Percentiles rank a stretch among this genome's conserved stretches.
Conservation (phyloP, 2,888 invertebrate species). For the Leptopilina myrica region DNA sequence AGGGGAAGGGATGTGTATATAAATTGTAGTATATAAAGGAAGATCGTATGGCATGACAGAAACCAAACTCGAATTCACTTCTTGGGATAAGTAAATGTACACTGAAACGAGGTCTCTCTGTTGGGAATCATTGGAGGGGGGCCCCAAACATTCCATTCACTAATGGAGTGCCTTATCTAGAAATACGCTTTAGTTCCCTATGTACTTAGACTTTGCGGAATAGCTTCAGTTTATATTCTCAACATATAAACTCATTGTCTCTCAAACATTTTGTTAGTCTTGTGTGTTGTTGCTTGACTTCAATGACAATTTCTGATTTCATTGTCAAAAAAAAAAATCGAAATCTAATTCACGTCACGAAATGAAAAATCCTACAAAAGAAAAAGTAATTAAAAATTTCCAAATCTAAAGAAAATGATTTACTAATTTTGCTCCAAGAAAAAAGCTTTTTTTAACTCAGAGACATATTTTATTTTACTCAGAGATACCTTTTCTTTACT, state of each 20-base stretch:
- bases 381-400: no score
- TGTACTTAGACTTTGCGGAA: conserved; percentile 16
- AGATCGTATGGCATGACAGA: conserved; percentile 40
- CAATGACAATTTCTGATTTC: no score
- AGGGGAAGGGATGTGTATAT: not conserved
- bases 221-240: conserved; percentile 9
- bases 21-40: not conserved
- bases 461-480: no score
- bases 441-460: no score
- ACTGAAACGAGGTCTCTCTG: conserved; percentile 56
- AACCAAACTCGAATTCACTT: conserved; percentile 56
- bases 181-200: conserved; percentile 47
- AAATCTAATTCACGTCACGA: no score
- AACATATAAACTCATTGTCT: not conserved
- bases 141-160: conserved; percentile 48
- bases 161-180: conserved; percentile 54
- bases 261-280: conserved; percentile 50
- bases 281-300: not conserved
- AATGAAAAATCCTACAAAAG: no score
- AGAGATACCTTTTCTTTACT: no score
- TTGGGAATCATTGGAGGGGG: conserved; percentile 50
- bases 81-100: conserved; percentile 58
- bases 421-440: no score
- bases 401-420: no score
- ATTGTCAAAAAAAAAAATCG: no score